Evolutionary conservation across 2,113 vertebrate species (phyloP), one percentile per base, ranked within the genome.

Genomic region (Ochotona curzoniae): DNA sequence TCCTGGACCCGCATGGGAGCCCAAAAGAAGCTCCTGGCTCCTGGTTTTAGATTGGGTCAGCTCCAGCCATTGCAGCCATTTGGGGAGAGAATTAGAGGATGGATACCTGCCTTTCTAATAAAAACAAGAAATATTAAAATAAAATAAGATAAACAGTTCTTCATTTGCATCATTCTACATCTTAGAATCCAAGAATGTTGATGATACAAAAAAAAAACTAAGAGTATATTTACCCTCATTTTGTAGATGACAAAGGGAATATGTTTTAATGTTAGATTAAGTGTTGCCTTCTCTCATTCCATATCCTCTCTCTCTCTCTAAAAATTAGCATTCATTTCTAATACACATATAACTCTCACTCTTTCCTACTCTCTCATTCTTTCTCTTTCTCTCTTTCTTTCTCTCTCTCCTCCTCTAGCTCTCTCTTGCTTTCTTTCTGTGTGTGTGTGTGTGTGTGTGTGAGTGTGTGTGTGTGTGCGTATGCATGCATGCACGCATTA

Each of bases 121-220:
- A 44, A 44, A 44, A 44, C 38, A 44, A 44, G 6, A 44, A 44
- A 44, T 44, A 44, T 44, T 44, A 44, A 44, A 44, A 44, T 44
- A 44, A 44, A 6, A 44, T 44, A 44, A 44, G 6, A 44, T 44
- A 44, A 44, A 44, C 38, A 44, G 6, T 44, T 44, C 38, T 69
- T 89, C 38, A 82, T 38, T 89, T 85, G 82, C 2, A 20, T 32
- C 21, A 15, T 49, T 88, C 15, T 60, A 88, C 64, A 25, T 86
- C 30, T 78, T 61, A 90, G 30, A 75, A 51, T 51, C 73, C 57
- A 69, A 87, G 7, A 83, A 66, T 25, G 1, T 74, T 91, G 12
- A 1, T 86, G 47, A 85, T 18, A 5, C 54, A n/a, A 2, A 69
- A 76, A 2, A 69, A 76, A 92, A 85, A 30, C 15, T 17, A 79